phyloP scores from a whole-genome alignment of 2,113 vertebrate species.

The Cranoglanis bouderius region DNA sequence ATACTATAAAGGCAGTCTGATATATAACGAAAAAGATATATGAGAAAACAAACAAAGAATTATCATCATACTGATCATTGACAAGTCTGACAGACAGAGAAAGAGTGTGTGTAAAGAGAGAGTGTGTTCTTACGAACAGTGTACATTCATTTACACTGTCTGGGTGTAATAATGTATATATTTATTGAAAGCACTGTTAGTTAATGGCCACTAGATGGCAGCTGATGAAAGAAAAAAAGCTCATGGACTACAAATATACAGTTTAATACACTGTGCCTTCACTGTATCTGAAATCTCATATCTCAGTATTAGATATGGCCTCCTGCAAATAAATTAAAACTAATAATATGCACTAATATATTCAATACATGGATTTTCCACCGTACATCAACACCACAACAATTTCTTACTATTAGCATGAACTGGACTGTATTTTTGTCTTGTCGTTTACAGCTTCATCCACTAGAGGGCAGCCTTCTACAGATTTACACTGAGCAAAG shows the following conservation, averaged over 20 bases:
- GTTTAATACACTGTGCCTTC: background rate
- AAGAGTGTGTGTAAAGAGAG: background rate
- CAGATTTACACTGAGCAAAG: background rate
- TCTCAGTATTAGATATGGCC: background rate
- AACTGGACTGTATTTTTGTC: background rate
- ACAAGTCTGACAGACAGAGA: background rate
- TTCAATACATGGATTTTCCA: background rate
- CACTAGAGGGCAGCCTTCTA: slow-evolving; percentile 58
- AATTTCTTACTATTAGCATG: background rate
- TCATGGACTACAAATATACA: background rate
- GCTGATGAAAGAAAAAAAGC: slow-evolving; percentile 7
- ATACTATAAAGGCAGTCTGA: background rate
- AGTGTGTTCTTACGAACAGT: background rate
- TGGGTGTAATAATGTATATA: background rate
- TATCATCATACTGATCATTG: background rate
- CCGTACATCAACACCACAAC: background rate
- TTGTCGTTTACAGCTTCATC: background rate
- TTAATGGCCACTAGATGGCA: slow-evolving; percentile 45
- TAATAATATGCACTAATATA: background rate
- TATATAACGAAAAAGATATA: background rate
- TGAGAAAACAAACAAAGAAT: background rate
- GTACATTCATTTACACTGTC: background rate
- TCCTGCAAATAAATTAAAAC: background rate
- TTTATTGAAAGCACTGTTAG: slow-evolving; percentile 6
- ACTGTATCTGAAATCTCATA: background rate